Evolutionary conservation across 1,140 invertebrate genomes (phyloP).

Genomic region (Arion vulgaris): DNA sequence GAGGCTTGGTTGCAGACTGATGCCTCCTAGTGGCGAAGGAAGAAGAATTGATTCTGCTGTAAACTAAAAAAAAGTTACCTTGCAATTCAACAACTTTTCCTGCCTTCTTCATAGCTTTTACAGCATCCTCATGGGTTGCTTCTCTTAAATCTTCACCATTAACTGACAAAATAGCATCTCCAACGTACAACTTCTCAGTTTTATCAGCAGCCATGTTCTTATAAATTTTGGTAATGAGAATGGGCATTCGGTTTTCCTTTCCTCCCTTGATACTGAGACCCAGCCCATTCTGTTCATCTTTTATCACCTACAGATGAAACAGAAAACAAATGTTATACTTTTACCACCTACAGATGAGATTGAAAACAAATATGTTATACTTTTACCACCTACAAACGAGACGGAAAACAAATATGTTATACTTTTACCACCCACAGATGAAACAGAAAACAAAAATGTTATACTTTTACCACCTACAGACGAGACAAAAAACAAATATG

Average conservation of each 20-base stretch:
- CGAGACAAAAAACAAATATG: too few species aligned
- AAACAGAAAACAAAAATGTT: too few species aligned
- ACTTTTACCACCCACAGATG: too few species aligned
- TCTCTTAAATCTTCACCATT: conserved; percentile 97
- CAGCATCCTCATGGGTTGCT: conserved; percentile 98
- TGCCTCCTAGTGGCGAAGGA: too few species aligned
- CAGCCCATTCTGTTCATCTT: conserved; percentile 96
- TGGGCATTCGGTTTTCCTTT: conserved; percentile 98
- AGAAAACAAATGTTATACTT: neutral
- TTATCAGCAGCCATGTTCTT: conserved; percentile 95
- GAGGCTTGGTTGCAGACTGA: too few species aligned
- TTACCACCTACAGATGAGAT: too few species aligned
- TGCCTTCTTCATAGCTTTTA: conserved; percentile 95
- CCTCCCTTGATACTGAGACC: conserved; percentile 99
- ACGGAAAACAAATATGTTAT: too few species aligned
- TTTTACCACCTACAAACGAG: too few species aligned
- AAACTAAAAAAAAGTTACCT: conserved; percentile 79
- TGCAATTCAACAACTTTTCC: conserved; percentile 97
- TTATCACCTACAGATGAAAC: conserved; percentile 79
- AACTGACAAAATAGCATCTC: conserved; percentile 97
- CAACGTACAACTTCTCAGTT: conserved; percentile 96
- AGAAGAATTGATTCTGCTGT: too few species aligned
- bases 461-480: too few species aligned
- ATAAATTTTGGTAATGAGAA: conserved; percentile 83
- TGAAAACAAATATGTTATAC: too few species aligned